Percentiles rank a stretch among this genome's conserved stretches.
Conservation (phyloP, 2,113 vertebrate species). For the Bothrops jararaca region DNA sequence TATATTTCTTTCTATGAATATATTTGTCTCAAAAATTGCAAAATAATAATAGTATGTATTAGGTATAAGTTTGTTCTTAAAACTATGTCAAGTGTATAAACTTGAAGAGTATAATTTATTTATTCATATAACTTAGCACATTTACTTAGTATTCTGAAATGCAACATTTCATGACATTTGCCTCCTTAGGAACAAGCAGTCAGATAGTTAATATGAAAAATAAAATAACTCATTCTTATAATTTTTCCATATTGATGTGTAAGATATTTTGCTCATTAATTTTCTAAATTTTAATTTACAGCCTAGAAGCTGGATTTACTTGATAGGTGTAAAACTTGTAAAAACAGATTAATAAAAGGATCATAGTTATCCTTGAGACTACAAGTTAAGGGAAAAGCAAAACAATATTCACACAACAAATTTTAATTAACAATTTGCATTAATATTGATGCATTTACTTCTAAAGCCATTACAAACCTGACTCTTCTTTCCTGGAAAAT, state of each 20-base stretch:
- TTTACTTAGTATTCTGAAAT: neutral
- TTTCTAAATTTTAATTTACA: neutral
- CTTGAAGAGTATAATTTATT: neutral
- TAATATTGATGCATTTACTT: accelerated
- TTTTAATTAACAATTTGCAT: neutral
- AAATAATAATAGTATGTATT: neutral
- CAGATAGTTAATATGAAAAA: neutral
- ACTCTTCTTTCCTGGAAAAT: accelerated
- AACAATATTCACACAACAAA: neutral
- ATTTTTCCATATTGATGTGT: neutral
- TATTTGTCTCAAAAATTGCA: neutral
- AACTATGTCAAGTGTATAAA: neutral
- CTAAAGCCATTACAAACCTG: neutral
- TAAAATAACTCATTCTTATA: neutral
- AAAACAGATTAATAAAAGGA: neutral
- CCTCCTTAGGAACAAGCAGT: neutral
- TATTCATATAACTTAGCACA: neutral
- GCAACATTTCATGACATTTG: neutral
- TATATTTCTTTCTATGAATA: neutral
- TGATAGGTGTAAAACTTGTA: neutral
- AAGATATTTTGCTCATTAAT: neutral
- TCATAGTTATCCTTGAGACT: neutral
- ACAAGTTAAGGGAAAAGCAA: accelerated
- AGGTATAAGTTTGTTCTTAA: neutral
- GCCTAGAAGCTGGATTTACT: neutral